phyloP scores from a whole-genome alignment of 1,140 invertebrate genomes.

The Cotesia vestalis region DNA sequence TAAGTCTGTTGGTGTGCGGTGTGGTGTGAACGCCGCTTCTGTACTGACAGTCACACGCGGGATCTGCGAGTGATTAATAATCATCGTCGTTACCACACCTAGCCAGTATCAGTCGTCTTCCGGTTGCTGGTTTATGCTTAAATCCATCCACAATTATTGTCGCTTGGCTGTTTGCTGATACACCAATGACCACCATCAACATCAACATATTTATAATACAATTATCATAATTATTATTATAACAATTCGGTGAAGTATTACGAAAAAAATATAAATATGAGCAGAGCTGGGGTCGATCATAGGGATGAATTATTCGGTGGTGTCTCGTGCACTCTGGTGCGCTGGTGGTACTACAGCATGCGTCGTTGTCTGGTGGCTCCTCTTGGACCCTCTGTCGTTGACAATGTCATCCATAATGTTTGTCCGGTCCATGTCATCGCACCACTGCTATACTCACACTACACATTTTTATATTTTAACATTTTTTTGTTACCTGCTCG shows the following conservation, averaged over 20 bases:
- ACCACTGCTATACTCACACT: not conserved
- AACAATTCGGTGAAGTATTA: too few relatives aligned
- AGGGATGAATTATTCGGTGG: constrained; percentile 61
- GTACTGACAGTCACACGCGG: constrained; percentile 63
- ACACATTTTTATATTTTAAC: not conserved
- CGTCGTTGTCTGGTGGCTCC: constrained; percentile 42
- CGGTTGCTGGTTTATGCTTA: constrained; percentile 22
- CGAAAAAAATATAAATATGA: not conserved
- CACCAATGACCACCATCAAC: too few relatives aligned
- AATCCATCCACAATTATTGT: not conserved
- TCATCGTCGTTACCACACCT: constrained; percentile 44
- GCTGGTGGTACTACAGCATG: constrained; percentile 49
- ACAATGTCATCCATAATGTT: constrained; percentile 57
- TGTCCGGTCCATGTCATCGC: constrained; percentile 31
- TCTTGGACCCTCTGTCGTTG: constrained; percentile 49
- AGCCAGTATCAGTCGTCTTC: constrained; percentile 38
- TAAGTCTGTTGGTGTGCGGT: not conserved
- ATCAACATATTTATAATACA: too few relatives aligned
- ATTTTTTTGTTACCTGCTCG: too few relatives aligned
- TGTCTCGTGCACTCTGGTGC: constrained; percentile 57
- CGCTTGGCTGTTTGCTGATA: not conserved
- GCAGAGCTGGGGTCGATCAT: constrained; percentile 26
- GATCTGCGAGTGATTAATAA: constrained; percentile 65
- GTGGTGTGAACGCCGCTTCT: constrained; percentile 38
- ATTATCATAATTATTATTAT: too few relatives aligned